phyloP scores from a whole-genome alignment of 1,140 invertebrate genomes.

The Monomorium pharaonis region DNA sequence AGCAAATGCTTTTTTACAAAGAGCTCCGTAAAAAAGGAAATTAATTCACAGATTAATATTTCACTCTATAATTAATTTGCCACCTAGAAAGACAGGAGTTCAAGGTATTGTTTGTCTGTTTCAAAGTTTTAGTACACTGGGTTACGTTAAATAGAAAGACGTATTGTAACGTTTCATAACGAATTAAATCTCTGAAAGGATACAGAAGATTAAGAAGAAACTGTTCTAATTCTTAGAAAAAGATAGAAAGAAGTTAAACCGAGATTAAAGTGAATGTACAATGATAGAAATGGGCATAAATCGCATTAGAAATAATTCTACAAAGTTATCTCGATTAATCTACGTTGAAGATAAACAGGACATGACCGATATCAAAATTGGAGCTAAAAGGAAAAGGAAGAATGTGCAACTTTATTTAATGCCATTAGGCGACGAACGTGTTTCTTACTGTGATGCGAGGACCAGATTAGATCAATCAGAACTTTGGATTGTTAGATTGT shows the following conservation, averaged over 20 bases:
- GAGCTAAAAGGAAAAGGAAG: neutral
- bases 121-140: neutral
- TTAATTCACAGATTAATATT: neutral
- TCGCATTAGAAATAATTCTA: neutral
- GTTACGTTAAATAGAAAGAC: neutral
- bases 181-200: neutral
- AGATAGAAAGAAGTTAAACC: too few species aligned
- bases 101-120: neutral
- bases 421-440: neutral
- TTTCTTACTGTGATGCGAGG: neutral
- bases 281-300: neutral
- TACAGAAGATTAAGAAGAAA: neutral
- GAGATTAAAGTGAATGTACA: too few species aligned
- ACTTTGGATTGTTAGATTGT: conserved; percentile 36
- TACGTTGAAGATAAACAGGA: neutral
- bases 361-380: neutral
- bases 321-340: neutral
- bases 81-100: neutral
- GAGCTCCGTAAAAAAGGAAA: neutral
- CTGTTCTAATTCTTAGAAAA: too few species aligned
- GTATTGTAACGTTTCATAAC: neutral
- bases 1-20: neutral
- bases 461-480: neutral
- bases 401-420: neutral
- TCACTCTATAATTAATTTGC: neutral